Evolutionary conservation across 2,797 vertebrate species (phyloP), one percentile per base, ranked within the genome.

Genomic region (Miichthys miiuy): DNA sequence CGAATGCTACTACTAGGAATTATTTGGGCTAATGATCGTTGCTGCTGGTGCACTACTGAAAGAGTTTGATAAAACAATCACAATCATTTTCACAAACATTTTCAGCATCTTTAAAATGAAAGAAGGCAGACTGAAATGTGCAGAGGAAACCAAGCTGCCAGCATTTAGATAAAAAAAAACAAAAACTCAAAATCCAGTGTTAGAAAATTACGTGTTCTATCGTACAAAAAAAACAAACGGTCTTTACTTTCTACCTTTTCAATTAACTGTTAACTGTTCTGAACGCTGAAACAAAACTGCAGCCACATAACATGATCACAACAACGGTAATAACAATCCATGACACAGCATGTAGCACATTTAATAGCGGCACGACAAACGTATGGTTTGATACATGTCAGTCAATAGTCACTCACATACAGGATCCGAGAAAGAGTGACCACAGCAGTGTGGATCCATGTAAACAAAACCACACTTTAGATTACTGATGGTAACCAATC

Each of bases 101-200:
- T 67, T 46, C 16, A 72, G 27, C 44, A 60, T 67, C 52, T 73
- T 70, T 55, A 55, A 72, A 77, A 51, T 34, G 13, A 81, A 30
- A 52, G 47, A 79, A 67, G 55, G 75, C 60, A 71, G 50, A 62
- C 69, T 42, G 41, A 75, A 73, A 77, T 41, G 52, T 58, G 80
- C 47, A 2, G 23, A 73, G 41, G 17, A 76, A 12, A 63, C 60
- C 75, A 63, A 83, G 80, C 83, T 85, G 81, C 80, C 77, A 51
- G 67, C 23, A 63, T 41, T 71, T 68, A 75, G 12, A 82, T 18
- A 68, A 34, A 58, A 60, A 68, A 34, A 34, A 34, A 30, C 6
- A 30, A 30, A 34, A 34, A 7, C 51, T 71, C 38, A 55, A 47
- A 87, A 52, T 83, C 52, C 66, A 81, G 78, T 79, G 72, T 80